Evolutionary conservation across 2,888 invertebrate species (phyloP).

Genomic region (Dicyrtomina minuta): DNA sequence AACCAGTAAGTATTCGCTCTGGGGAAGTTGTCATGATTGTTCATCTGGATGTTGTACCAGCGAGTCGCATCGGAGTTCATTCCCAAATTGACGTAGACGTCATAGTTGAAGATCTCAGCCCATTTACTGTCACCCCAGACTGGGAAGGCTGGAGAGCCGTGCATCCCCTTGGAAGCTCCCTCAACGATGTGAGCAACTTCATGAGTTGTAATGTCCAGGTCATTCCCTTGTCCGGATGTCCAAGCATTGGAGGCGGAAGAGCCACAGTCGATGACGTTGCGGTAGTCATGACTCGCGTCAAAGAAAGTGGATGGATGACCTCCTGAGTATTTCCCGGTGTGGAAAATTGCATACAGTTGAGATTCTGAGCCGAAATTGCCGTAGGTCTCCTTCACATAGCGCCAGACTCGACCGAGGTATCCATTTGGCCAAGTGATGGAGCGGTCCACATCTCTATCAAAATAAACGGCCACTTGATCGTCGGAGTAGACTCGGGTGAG

Average conservation of each 20-base stretch:
- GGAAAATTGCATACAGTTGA: conserved; percentile 37
- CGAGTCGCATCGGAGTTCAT: conserved; percentile 2
- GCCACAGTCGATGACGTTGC: conserved; percentile 36
- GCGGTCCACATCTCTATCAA: conserved; percentile 28
- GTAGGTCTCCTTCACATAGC: conserved; percentile 32
- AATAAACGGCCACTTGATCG: conserved; percentile 35
- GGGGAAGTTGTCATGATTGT: conserved; percentile 36
- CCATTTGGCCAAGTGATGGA: conserved; percentile 37
- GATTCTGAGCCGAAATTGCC: conserved; percentile 34
- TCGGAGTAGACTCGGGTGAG: conserved; percentile 25
- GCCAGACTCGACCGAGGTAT: conserved; percentile 34
- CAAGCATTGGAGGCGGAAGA: conserved; percentile 27
- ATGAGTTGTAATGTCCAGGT: conserved; percentile 43
- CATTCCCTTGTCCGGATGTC: conserved; percentile 37
- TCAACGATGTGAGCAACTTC: conserved; percentile 49
- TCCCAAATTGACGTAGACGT: conserved; percentile 26
- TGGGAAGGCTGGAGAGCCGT: conserved; percentile 43
- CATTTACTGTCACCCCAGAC: conserved; percentile 46
- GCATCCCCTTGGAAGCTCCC: conserved; percentile 36
- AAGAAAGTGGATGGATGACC: conserved; percentile 38
- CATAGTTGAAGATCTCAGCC: conserved; percentile 39
- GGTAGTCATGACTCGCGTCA: conserved; percentile 30
- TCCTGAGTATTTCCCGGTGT: conserved; percentile 35
- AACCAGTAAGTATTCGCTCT: conserved; percentile 39
- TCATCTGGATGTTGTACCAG: conserved; percentile 27